These are phyloP conservation scores for Buathra laborator DNA, from an alignment of 2,888 invertebrate genomes.

Conservation along the genomic window DNA sequence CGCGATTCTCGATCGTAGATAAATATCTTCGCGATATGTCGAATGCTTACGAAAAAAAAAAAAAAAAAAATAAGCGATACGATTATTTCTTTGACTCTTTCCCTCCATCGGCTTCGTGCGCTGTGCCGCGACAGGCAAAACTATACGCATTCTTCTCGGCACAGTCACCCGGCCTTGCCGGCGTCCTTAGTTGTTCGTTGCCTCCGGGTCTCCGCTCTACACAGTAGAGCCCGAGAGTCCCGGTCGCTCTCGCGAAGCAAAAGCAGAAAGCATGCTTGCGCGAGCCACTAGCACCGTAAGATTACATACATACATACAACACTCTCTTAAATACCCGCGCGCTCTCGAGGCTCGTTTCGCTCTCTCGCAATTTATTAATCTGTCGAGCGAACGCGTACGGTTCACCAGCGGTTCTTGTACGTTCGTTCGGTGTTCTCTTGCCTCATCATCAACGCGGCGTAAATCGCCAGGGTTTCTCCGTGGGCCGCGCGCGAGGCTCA, in stretches of 20 bases:
- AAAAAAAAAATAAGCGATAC: conserved; percentile 23
- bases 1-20: background rate
- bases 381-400: conserved; percentile 53
- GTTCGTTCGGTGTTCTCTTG: conserved; percentile 37
- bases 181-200: conserved; percentile 73
- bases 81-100: conserved; percentile 59
- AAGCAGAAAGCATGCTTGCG: conserved; percentile 44
- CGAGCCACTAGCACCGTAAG: conserved; percentile 19
- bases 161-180: conserved; percentile 73
- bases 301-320: conserved; percentile 18
- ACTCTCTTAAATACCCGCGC: conserved; percentile 20
- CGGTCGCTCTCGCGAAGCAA: conserved; percentile 43
- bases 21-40: background rate
- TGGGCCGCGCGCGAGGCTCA: conserved; percentile 6
- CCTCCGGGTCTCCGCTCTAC: conserved; percentile 58
- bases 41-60: no score
- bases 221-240: conserved; percentile 42
- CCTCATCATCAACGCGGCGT: conserved; percentile 55
- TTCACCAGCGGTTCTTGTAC: conserved; percentile 40
- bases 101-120: conserved; percentile 27
- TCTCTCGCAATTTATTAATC: conserved; percentile 67
- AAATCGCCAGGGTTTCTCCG: conserved; percentile 41
- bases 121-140: conserved; percentile 51
- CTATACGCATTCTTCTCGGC: conserved; percentile 69
- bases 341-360: conserved; percentile 40